Percentiles rank a stretch among this genome's conserved stretches.
These are phyloP conservation scores for Campoletis raptor DNA, from an alignment of 2,888 invertebrate genomes.

Conservation along the genomic window DNA sequence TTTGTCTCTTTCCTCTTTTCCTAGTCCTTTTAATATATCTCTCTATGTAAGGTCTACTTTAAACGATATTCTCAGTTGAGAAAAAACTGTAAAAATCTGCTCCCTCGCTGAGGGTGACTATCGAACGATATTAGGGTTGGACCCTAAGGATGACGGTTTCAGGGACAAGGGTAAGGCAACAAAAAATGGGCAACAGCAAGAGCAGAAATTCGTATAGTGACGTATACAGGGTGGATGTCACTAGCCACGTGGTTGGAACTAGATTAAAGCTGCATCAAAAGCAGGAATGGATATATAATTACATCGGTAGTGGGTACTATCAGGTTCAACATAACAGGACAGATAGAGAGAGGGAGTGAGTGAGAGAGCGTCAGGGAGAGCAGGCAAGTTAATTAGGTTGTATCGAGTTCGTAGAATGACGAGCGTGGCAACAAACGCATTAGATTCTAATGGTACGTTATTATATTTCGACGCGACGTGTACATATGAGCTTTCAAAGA, in stretches of 20 bases:
- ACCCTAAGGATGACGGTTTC: background rate
- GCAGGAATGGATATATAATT: slow-evolving; percentile 82
- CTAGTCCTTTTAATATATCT: background rate
- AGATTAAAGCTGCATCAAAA: slow-evolving; percentile 82
- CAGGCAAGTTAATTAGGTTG: slow-evolving; percentile 82
- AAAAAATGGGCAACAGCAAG: slow-evolving; percentile 20
- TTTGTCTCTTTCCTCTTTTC: background rate
- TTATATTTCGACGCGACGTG: slow-evolving; percentile 77
- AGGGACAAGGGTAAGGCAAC: background rate
- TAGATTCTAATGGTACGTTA: slow-evolving; percentile 80
- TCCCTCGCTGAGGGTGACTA: background rate
- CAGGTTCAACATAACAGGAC: slow-evolving; percentile 82
- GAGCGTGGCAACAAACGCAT: slow-evolving; percentile 77
- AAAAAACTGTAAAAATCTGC: background rate
- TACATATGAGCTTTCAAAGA: slow-evolving; percentile 2
- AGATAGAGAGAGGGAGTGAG: slow-evolving; percentile 69
- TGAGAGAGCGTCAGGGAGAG: slow-evolving; percentile 69
- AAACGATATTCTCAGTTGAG: background rate
- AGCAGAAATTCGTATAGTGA: slow-evolving; percentile 43
- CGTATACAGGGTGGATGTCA: slow-evolving; percentile 2
- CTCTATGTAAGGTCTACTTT: background rate
- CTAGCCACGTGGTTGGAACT: slow-evolving; percentile 63
- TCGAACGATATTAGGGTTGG: background rate
- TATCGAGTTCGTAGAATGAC: slow-evolving; percentile 79
- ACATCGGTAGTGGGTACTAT: slow-evolving; percentile 78